These are phyloP conservation scores for Apis cerana DNA, from an alignment of 1,140 invertebrate genomes.

Conservation along the genomic window DNA sequence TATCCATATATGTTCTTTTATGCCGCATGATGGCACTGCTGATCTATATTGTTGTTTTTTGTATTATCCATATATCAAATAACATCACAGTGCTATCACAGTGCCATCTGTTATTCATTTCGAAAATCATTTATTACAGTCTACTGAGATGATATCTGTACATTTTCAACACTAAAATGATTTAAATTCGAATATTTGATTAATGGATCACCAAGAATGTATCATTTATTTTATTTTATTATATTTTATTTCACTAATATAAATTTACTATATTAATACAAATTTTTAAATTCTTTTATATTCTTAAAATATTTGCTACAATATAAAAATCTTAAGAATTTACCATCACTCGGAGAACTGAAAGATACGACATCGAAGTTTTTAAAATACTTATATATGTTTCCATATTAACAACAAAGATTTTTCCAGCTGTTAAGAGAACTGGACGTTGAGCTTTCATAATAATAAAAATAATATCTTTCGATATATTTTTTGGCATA, in stretches of 20 bases:
- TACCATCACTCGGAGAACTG: slow-evolving; percentile 55
- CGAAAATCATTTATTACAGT: neutral
- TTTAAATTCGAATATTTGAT: neutral
- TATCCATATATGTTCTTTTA: no score
- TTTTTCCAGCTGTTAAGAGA: slow-evolving; percentile 34
- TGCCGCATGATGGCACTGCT: no score
- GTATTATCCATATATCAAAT: no score
- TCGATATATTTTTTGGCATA: slow-evolving; percentile 15
- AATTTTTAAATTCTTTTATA: no score
- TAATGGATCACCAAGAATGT: neutral
- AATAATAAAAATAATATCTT: slow-evolving; percentile 33
- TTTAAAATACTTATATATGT: slow-evolving; percentile 57
- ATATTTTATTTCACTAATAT: neutral
- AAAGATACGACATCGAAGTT: slow-evolving; percentile 57
- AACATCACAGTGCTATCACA: neutral
- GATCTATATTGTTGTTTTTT: no score
- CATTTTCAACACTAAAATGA: neutral
- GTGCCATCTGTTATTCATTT: neutral
- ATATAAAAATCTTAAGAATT: neutral
- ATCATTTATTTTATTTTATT: neutral
- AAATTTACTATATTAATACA: neutral
- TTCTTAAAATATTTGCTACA: neutral
- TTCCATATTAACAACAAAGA: slow-evolving; percentile 43
- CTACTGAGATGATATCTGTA: neutral
- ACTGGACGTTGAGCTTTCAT: slow-evolving; percentile 31